phyloP scores from a whole-genome alignment of 2,113 vertebrate species.

The Mirounga angustirostris region DNA sequence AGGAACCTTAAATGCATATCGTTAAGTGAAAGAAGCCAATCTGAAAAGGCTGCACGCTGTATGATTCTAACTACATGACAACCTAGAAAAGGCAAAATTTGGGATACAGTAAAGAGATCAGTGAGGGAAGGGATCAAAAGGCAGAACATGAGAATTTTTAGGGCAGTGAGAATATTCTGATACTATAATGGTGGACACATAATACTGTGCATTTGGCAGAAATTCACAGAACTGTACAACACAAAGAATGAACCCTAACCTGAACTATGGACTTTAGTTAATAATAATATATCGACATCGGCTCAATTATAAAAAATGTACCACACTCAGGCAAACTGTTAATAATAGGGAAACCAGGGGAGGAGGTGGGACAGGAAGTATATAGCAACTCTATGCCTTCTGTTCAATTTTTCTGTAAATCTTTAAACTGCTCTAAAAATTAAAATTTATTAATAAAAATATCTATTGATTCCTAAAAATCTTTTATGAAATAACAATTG shows the following conservation, averaged over 20 bases:
- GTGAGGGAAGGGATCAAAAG: background rate
- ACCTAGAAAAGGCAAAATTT: background rate
- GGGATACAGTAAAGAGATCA: background rate
- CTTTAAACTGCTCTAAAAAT: constrained; percentile 4
- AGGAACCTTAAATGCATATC: background rate
- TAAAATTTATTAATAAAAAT: constrained; percentile 32
- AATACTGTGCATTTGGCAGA: background rate
- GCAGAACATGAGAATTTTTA: background rate
- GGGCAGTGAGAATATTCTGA: background rate
- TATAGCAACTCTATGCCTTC: background rate
- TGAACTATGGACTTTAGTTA: background rate
- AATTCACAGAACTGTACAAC: background rate
- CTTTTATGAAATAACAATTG: constrained; percentile 18
- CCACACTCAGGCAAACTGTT: background rate
- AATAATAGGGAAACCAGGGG: no score
- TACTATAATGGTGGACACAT: background rate
- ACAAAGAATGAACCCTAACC: background rate
- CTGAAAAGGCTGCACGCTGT: background rate
- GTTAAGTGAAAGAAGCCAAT: background rate
- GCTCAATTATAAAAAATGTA: background rate
- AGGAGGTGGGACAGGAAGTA: accelerated
- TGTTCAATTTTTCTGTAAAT: background rate
- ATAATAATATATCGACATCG: background rate
- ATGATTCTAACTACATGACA: background rate
- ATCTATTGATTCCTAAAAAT: constrained; percentile 1